Evolutionary conservation across 2,113 vertebrate genomes (phyloP), one percentile per base, ranked within the genome.

Genomic region (Egretta garzetta): DNA sequence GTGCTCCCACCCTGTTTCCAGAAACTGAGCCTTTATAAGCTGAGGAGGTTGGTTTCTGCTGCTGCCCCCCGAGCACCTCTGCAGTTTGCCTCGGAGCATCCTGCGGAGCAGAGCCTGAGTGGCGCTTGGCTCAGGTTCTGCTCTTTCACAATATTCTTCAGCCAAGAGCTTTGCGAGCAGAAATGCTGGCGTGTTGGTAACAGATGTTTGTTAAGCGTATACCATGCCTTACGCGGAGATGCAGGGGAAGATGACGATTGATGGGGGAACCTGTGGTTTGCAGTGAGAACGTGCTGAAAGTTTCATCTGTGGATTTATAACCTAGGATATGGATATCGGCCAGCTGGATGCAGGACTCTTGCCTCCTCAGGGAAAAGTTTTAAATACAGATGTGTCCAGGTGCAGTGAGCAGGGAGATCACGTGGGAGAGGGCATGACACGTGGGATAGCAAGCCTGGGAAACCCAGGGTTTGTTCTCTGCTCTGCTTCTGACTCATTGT

Each of bases 151-250:
- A 18, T 41, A 80, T 28, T 39, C 60, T 83, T 94, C 50, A 93
- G 85, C 59, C 37, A 83, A 55, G 53, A 73, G 35, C 22, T 90
- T 68, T 91, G 81, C 8, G 9, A 76, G 63, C 17, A 4, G 92
- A 93, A 92, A 71, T 32, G 32, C 45, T 96, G 86, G 56, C 86
- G 75, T 64, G 59, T 20, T 74, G 53, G n/a, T 92, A 94, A 95
- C 79, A 97, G 87, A 59, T 47, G 33, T 93, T 93, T 86, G 67
- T 92, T 83, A 94, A 94, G 80, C 33, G 8, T 89, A 72, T 83
- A 56, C 59, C 58, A 41, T 88, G 84, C 87, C 72, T 93, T 39
- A 12, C 74, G 60, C 19, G 24, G 86, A 67, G 67, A 68, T 66
- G 28, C 11, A n/a, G 47, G 59, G 45, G 59, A 70, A 49, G 35